These are phyloP conservation scores for Agonopterix subpropinquella DNA, from an alignment of 2,888 invertebrate genomes.

Conservation along the genomic window DNA sequence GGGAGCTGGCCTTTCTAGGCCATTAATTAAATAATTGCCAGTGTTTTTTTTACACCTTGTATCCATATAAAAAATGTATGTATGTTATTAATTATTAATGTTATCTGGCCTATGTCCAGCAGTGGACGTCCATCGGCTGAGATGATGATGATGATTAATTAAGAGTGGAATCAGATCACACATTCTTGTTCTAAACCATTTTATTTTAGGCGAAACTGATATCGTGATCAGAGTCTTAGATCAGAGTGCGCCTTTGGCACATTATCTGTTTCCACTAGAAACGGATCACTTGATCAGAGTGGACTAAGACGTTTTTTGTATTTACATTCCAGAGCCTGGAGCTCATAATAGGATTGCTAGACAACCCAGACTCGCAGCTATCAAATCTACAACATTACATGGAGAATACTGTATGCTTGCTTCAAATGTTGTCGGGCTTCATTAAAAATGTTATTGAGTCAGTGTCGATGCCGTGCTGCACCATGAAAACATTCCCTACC, in stretches of 20 bases:
- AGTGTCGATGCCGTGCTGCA: conserved; percentile 31
- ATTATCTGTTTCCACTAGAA: too few species aligned
- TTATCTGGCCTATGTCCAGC: too few species aligned
- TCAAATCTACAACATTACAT: conserved; percentile 31
- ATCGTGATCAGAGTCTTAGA: too few species aligned
- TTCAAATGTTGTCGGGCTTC: conserved; percentile 41
- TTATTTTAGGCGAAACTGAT: too few species aligned
- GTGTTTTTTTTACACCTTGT: neutral
- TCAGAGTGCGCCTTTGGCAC: too few species aligned
- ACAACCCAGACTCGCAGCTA: conserved; percentile 18
- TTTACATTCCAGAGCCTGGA: conserved; percentile 42
- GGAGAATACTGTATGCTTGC: conserved; percentile 34
- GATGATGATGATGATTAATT: too few species aligned
- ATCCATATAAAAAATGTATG: too few species aligned
- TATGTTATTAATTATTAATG: too few species aligned
- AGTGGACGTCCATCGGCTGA: too few species aligned
- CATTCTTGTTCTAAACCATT: too few species aligned
- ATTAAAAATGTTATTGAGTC: conserved; percentile 39
- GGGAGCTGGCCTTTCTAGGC: neutral
- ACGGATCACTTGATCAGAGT: too few species aligned
- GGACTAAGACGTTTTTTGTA: neutral
- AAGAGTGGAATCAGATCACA: too few species aligned
- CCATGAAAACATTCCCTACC: conserved; percentile 40
- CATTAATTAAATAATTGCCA: neutral
- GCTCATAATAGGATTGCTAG: conserved; percentile 26